Evolutionary conservation across 2,888 invertebrate species (phyloP), one percentile per base, ranked within the genome.

Genomic region (Euzophera pinguis): DNA sequence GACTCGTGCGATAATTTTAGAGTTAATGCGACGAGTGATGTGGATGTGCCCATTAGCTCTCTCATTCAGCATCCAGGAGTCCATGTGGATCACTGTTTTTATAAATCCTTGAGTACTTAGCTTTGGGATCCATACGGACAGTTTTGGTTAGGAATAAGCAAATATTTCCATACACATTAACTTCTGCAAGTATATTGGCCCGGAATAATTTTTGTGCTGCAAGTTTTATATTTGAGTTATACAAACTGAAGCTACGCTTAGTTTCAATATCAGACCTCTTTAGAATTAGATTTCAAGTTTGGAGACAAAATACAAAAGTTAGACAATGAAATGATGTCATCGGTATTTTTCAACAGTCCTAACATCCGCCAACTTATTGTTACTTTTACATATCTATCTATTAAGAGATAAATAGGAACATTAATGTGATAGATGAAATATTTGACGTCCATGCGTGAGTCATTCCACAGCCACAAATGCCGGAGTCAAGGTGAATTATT

Each of bases 1-100:
- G 51, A 50, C 52, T 54, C 54, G 54, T 53, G 56, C 54, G 52
- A 54, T 59, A 59, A 57, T 56, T 59, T 59, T 56, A 59, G 57
- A 53, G 53, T 52, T 52, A 57, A 57, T 57, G 55, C 55, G 57
- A 38, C 49, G 49, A 45, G 38, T 38, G 49, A 49, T 39, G 38
- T 39, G 49, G 49, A 41, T 43, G 43, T 43, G 43, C 14, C 43
- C 43, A 45, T 45, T 45, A 45, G 29, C 43, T 45, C 29, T 32
- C 43, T 45, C 43, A 45, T 45, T 45, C 43, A 45, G 14, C 29
- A 45, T 29, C 29, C 43, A 32, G 9, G 9, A 35, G 12, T 4
- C 35, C 3, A n/a, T 35, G 1, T n/a, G 4, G 35, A 34, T 34
- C 12, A n/a, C 35, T n/a, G 35, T 35, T 35, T 10, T 3, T 12